A percentile compares a stretch with the other conserved stretches of the same genome.
phyloP scores from a whole-genome alignment of 2,113 vertebrate species.

The Apeltes quadracus region DNA sequence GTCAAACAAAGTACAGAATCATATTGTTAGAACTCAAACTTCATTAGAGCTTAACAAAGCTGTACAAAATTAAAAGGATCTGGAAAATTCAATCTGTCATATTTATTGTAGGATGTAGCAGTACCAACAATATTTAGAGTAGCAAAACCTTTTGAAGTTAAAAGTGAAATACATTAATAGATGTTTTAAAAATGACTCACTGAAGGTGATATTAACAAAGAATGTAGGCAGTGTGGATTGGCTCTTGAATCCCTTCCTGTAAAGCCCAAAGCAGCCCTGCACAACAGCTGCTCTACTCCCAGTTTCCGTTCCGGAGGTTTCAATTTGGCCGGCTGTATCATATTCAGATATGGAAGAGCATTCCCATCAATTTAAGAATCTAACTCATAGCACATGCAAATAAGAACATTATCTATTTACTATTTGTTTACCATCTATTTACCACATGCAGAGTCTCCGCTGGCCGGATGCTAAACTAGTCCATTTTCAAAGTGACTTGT shows the following conservation, averaged over 20 bases:
- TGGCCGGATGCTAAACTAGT: neutral
- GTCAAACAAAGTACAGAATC: neutral
- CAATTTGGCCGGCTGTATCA: no score
- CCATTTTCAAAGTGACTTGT: neutral
- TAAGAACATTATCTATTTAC: neutral
- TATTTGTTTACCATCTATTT: neutral
- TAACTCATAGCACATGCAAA: no score
- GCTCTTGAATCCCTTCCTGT: slow-evolving; percentile 33
- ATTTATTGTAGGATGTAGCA: neutral
- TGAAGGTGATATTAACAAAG: slow-evolving; percentile 21
- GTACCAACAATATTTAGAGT: neutral
- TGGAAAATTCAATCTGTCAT: neutral
- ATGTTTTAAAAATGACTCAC: slow-evolving; percentile 16
- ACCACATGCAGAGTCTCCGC: neutral
- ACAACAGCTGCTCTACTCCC: no score
- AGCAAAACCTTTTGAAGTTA: neutral
- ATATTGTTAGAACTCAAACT: neutral
- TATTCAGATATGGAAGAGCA: no score
- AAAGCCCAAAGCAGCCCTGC: neutral
- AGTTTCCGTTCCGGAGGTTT: no score
- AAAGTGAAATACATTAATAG: slow-evolving; percentile 8
- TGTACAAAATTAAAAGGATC: neutral
- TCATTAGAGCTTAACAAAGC: slow-evolving; percentile 9
- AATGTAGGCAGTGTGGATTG: slow-evolving; percentile 25
- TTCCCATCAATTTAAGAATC: no score